Evolutionary conservation across 2,888 invertebrate genomes (phyloP), one percentile per base, ranked within the genome.

Genomic region (Crocallis elinguaria): DNA sequence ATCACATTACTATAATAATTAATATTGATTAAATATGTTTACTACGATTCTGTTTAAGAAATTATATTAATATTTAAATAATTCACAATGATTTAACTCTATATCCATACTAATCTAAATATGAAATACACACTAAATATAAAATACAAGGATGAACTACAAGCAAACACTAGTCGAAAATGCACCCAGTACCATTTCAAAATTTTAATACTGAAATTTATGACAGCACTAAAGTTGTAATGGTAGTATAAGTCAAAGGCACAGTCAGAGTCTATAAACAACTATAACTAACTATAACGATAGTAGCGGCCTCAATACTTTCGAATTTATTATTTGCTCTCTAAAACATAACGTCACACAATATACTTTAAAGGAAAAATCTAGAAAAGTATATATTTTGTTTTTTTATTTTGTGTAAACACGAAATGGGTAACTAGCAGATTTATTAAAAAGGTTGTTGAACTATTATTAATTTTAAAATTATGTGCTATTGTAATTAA

Each of bases 171-270:
- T 1, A 9, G 12, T 30, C n/a, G n/a, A 5, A 38, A 46, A 29
- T 16, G 13, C 21, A 49, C 41, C 27, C 33, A 50, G 38, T 50
- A 33, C 19, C 44, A 51, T 44, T 32, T 23, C 21, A 51, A 44
- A 38, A 32, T 51, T 46, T 41, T 30, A 49, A 51, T 43, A 49
- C 30, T 37, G 13, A 37, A 46, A 58, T 61, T 57, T 61, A 61
- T 49, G 19, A 44, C 52, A 19, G 2, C 42, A 50, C 39, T 58
- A 61, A 56, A 61, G 49, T 48, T 30, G 16, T 49, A 49, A 42
- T 41, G 27, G 49, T 11, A 42, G 50, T 58, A 57, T 57, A 64
- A 61, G 57, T 64, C 64, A 56, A 57, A 64, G 38, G 36, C 38
- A 37, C 43, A 54, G 57, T 48, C 41, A 33, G 27, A 54, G 37